These are phyloP conservation scores for Bombylius major DNA, from an alignment of 2,888 invertebrate genomes.

Conservation along the genomic window DNA sequence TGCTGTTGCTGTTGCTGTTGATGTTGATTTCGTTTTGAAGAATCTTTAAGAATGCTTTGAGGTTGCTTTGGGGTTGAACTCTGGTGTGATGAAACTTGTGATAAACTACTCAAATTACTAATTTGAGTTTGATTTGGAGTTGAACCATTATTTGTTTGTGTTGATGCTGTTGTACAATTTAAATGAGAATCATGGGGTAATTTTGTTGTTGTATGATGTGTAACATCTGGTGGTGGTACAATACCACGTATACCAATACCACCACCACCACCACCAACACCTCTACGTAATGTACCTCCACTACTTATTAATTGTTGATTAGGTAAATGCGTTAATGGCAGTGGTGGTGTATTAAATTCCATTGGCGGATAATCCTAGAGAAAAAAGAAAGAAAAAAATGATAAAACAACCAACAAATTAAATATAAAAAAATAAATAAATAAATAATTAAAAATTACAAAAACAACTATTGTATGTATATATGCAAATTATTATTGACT, in stretches of 20 bases:
- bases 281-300: constrained; percentile 30
- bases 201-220: constrained; percentile 31
- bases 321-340: constrained; percentile 30
- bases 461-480: no score
- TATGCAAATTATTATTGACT: no score
- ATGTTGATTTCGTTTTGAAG: constrained; percentile 48
- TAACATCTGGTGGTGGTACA: constrained; percentile 36
- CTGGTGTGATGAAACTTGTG: constrained; percentile 18
- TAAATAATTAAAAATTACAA: neutral
- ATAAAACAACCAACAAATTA: neutral
- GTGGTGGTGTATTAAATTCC: constrained; percentile 29
- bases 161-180: constrained; percentile 29
- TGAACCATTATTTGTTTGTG: constrained; percentile 29
- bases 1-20: constrained; percentile 46
- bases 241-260: constrained; percentile 25
- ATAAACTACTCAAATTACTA: constrained; percentile 18
- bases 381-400: constrained; percentile 9
- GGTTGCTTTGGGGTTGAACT: constrained; percentile 41
- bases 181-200: constrained; percentile 31
- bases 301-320: constrained; percentile 16
- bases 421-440: no score
- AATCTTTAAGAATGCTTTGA: constrained; percentile 50
- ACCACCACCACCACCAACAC: constrained; percentile 19
- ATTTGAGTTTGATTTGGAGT: constrained; percentile 14
- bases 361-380: constrained; percentile 34